A percentile compares a stretch with the other conserved stretches of the same genome.
phyloP scores from a whole-genome alignment of 2,888 invertebrate species.

The Hirtodrosophila duncani region DNA sequence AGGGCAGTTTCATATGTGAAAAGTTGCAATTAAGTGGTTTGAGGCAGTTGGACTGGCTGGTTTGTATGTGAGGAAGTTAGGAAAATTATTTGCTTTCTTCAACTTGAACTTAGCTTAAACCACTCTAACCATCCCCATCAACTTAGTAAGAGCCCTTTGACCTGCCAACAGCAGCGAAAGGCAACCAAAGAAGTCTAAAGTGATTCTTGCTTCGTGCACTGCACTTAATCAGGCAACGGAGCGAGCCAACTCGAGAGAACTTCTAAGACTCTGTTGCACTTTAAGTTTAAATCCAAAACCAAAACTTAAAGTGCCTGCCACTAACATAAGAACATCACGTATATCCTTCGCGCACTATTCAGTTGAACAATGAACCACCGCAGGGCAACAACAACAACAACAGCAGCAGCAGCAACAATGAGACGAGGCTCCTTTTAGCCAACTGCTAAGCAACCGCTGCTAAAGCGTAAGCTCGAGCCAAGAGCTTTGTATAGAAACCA shows the following conservation, averaged over 20 bases:
- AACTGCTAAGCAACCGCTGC: constrained; percentile 44
- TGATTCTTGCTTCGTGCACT: neutral
- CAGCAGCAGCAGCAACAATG: constrained; percentile 18
- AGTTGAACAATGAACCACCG: constrained; percentile 55
- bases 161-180: too few relatives aligned
- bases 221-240: constrained; percentile 28
- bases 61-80: too few relatives aligned
- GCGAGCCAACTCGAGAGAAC: constrained; percentile 20
- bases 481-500: neutral
- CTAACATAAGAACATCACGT: too few relatives aligned
- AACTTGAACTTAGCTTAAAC: too few relatives aligned
- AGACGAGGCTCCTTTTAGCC: constrained; percentile 21
- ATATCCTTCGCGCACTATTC: constrained; percentile 44
- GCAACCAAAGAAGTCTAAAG: too few relatives aligned
- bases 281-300: constrained; percentile 21
- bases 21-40: too few relatives aligned
- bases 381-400: constrained; percentile 38
- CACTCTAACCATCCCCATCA: too few relatives aligned
- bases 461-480: constrained; percentile 6
- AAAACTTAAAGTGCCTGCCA: constrained; percentile 45
- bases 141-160: too few relatives aligned
- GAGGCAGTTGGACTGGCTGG: too few relatives aligned
- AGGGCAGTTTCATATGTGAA: constrained; percentile 7
- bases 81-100: too few relatives aligned
- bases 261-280: neutral